A percentile compares a stretch with the other conserved stretches of the same genome.
Conservation (phyloP, 2,888 invertebrate genomes). For the Pediacus dermestoides region DNA sequence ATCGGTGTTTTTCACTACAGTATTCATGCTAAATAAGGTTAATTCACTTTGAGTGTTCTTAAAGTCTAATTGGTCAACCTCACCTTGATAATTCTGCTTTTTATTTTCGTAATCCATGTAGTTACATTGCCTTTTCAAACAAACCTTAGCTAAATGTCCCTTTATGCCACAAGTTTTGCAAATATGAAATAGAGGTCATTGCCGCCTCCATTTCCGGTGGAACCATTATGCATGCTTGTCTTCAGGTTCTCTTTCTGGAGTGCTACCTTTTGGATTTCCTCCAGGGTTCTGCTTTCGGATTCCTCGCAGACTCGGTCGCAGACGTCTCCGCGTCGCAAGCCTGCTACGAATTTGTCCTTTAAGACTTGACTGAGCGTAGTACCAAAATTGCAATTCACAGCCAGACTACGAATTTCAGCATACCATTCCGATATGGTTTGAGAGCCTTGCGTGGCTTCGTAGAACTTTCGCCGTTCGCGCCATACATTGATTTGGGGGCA, state of each 20-base stretch:
- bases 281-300: slow-evolving; percentile 11
- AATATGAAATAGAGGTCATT: slow-evolving; percentile 8
- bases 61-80: too few relatives aligned
- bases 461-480: slow-evolving; percentile 18
- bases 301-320: slow-evolving; percentile 22
- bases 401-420: slow-evolving; percentile 14
- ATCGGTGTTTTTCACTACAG: not conserved
- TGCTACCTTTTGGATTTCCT: slow-evolving; percentile 9
- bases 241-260: not conserved
- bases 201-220: slow-evolving; percentile 15
- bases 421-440: slow-evolving; percentile 16
- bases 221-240: slow-evolving; percentile 9
- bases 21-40: too few relatives aligned
- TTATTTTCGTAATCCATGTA: slow-evolving; percentile 4
- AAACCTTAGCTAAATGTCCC: slow-evolving; percentile 18
- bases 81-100: too few relatives aligned
- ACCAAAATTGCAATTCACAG: slow-evolving; percentile 19
- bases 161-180: slow-evolving; percentile 13
- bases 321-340: slow-evolving; percentile 13
- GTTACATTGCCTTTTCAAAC: slow-evolving; percentile 11
- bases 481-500: slow-evolving; percentile 13
- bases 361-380: slow-evolving; percentile 13
- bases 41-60: too few relatives aligned
- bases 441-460: slow-evolving; percentile 14
- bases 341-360: slow-evolving; percentile 17